Evolutionary conservation across 2,113 vertebrate species (phyloP), one percentile per base, ranked within the genome.

Genomic region (Reinhardtius hippoglossoides): DNA sequence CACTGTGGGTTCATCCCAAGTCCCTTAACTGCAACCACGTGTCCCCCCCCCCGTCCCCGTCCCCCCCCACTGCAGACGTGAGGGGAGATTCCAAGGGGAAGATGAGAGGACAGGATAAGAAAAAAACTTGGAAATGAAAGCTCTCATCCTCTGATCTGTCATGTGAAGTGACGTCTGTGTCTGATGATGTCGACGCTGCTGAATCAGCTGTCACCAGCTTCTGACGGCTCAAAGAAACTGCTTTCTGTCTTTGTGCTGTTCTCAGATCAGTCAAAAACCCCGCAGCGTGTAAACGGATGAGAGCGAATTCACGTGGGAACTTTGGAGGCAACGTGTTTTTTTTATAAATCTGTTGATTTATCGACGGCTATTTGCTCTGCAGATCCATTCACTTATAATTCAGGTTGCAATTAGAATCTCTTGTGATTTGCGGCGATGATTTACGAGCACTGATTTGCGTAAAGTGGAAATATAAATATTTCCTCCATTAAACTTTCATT

Each of bases 11-110:
- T 7, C 42, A 48, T 64, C 61, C 26, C 40, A 24, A 15, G 23
- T 42, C 35, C 40, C 18, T 31, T n/a, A 50, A 66, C 64, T 31
- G 24, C 62, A 65, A 9, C 62, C 62, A 65, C 4, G 42, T 65
- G 46, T n/a, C 10, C 1, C 15, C 5, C n/a, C 31, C 8, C 16
- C 8, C 15, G 2, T 9, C 35, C 7, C 35, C 44, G 15, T 16
- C 15, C 44, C 44, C 44, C 5, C 44, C 24, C 58, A n/a, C 16
- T 4, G 27, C 35, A 37, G 44, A 46, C 44, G 1, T 16, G 31
- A 60, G 16, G 27, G 10, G 27, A 37, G 31, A 60, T 5, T 37
- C 58, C 58, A 23, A 62, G 27, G 4, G 35, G 8, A n/a, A 60
- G 44, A 60, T 59, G 27, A 16, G 26, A 31, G 26, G 9, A 60